Base-by-base conservation (phyloP, 2,113 vertebrate species). In the Callocephalon fimbriatum region DNA sequence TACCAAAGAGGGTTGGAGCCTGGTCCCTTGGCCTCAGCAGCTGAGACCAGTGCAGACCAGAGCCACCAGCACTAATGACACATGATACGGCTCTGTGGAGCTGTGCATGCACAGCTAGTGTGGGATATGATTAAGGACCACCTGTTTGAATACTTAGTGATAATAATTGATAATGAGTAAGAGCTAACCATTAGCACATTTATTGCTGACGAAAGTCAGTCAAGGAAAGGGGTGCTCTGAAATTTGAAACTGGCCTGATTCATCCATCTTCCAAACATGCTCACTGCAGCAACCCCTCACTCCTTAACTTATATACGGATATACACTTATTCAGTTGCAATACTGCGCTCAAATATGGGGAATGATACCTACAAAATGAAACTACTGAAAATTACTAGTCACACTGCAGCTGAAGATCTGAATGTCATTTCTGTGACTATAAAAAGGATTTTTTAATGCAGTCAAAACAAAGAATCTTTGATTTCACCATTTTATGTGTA, bases 11-110 rank as follows among this genome's bases (percentile, higher is more conserved):
- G 25, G 22, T 37, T 73, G 51, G 10, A 86, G 40, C 37, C 25
- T 19, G 12, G 15, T 3, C 29, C 18, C 62, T 21, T 9, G 0
- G 25, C 51, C 40, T 51, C 70, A n/a, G 54, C 6, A 4, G 22
- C 50, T 10, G 45, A 40, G 21, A 25, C 4, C 29, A 17, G 13
- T 1, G 16, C 27, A 6, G 31, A 44, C 9, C 42, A 54, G 27
- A 15, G 5, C 32, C 88, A 38, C n/a, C 65, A 48, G 59, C 16
- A 1, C 4, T 16, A 50, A 51, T 9, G 31, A 18, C 3, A 9
- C 12, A 29, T 26, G 32, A 40, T 7, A 58, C 29, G 2, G 0
- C 45, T 53, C 50, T 1, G 0, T 14, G 38, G 65, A 37, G 11
- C 61, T 38, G 22, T 29, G 32, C 5, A 7, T 0, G 0, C 59